A percentile compares a stretch with the other conserved stretches of the same genome.
Evolutionary conservation across 64 coral and sea anemone species (phyloP).

Genomic region (Platygyra sinensis): DNA sequence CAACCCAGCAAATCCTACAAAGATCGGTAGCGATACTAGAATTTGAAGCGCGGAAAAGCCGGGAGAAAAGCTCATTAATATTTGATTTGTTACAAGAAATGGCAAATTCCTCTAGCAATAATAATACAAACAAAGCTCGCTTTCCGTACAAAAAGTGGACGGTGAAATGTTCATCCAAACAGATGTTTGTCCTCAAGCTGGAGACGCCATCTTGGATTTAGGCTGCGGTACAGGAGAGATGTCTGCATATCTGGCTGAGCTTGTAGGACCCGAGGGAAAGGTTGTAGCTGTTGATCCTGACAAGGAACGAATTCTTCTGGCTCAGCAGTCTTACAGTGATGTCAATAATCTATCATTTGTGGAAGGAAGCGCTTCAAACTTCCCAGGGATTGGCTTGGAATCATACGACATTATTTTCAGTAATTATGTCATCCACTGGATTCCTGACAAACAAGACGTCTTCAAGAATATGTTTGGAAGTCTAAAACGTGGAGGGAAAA

Average conservation of each 20-base stretch:
- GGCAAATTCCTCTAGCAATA: too few relatives aligned
- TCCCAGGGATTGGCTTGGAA: not conserved
- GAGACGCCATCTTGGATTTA: not conserved
- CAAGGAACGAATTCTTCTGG: slow-evolving; percentile 3
- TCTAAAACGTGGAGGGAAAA: slow-evolving; percentile 29
- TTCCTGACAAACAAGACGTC: slow-evolving; percentile 17
- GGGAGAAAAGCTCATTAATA: too few relatives aligned
- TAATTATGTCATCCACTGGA: slow-evolving; percentile 44
- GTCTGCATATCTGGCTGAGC: slow-evolving; percentile 4
- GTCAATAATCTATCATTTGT: not conserved
- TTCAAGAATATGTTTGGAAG: slow-evolving; percentile 7
- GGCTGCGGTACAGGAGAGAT: slow-evolving; percentile 25
- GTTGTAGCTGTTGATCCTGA: slow-evolving; percentile 20
- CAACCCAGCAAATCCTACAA: too few relatives aligned
- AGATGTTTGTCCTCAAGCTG: not conserved
- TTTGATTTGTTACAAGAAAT: too few relatives aligned
- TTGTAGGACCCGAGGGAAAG: slow-evolving; percentile 8
- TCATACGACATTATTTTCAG: slow-evolving; percentile 29
- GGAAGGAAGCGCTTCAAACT: slow-evolving; percentile 9
- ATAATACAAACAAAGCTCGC: not conserved
- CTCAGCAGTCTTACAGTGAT: not conserved
- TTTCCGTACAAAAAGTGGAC: not conserved
- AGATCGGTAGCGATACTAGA: too few relatives aligned
- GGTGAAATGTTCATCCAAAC: not conserved
- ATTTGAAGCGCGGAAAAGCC: too few relatives aligned